Evolutionary conservation across 2,888 invertebrate species (phyloP).

Genomic region (Trissoscelio sp.): DNA sequence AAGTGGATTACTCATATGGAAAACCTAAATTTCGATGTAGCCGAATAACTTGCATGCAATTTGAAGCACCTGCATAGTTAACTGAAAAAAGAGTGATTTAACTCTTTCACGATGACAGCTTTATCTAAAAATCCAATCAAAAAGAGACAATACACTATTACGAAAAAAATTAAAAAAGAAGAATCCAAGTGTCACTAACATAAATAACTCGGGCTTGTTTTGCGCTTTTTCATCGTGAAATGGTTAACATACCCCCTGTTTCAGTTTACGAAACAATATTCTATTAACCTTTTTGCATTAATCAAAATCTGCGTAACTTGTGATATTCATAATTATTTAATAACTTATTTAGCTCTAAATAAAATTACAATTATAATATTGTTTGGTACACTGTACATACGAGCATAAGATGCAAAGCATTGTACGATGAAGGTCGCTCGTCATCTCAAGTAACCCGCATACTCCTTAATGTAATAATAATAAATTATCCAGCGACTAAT

Average conservation of each 20-base stretch:
- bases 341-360: conserved; percentile 33
- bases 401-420: conserved; percentile 9
- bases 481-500: conserved; percentile 40
- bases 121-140: too few relatives aligned
- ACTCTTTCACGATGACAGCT: too few relatives aligned
- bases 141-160: too few relatives aligned
- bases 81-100: too few relatives aligned
- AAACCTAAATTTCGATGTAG: conserved; percentile 41
- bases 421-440: conserved; percentile 16
- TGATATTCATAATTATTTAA: conserved; percentile 45
- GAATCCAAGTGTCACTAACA: too few relatives aligned
- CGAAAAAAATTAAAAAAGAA: too few relatives aligned
- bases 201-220: too few relatives aligned
- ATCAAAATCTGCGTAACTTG: conserved; percentile 26
- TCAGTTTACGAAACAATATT: conserved; percentile 59
- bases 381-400: conserved; percentile 60
- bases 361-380: conserved; percentile 53
- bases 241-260: conserved; percentile 9
- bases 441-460: neutral
- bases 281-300: conserved; percentile 12
- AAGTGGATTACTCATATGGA: too few relatives aligned
- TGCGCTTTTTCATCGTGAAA: too few relatives aligned
- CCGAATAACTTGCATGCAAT: conserved; percentile 47
- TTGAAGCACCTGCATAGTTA: conserved; percentile 25
- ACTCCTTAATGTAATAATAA: conserved; percentile 48